Base-by-base conservation (phyloP, 2,113 vertebrate genomes). In the Pitta sordida region DNA sequence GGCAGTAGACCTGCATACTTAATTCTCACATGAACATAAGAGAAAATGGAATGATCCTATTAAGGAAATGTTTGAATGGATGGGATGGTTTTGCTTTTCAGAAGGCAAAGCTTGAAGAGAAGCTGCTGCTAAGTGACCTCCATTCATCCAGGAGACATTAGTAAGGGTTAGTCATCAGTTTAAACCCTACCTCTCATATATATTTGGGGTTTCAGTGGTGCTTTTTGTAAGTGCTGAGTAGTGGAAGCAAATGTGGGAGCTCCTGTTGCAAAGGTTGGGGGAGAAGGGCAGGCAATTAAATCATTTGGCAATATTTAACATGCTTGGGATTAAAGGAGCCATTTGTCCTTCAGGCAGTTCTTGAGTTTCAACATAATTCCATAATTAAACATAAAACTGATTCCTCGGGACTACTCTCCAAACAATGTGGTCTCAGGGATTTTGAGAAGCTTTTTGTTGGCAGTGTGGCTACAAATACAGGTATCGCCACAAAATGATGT, bases 1-100 rank as follows among this genome's bases (percentile, higher is more conserved):
- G 86, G 76, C 91, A 93, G 93, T 81, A 87, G 88, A 86, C 90
- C 77, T 92, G 93, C 80, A 74, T 93, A 48, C 71, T 95, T 93
- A 93, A 90, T 94, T 85, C 86, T 85, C 87, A 79, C 91, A 94
- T 76, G 70, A 85, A 79, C 11, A 26, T 67, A 29, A 81, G 77
- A 75, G 39, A 59, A 93, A 91, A 65, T 55, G 30, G 27, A 76
- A 70, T 63, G 77, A 32, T 79, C 78, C 58, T 85, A 7, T 70
- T 78, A 74, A 82, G 62, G 69, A 80, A 74, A 19, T 43, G 51
- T 60, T 89, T 56, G 80, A 74, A 64, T 90, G 43, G 32, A 32
- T 76, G 76, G 55, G 75, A 9, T 32, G 44, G 24, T 23, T 89
- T 76, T 65, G 78, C 41, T 86, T 64, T 90, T 91, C n/a, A 16